These are phyloP conservation scores for Drosophila quadrilineata DNA, from an alignment of 1,140 invertebrate genomes.

Conservation along the genomic window DNA sequence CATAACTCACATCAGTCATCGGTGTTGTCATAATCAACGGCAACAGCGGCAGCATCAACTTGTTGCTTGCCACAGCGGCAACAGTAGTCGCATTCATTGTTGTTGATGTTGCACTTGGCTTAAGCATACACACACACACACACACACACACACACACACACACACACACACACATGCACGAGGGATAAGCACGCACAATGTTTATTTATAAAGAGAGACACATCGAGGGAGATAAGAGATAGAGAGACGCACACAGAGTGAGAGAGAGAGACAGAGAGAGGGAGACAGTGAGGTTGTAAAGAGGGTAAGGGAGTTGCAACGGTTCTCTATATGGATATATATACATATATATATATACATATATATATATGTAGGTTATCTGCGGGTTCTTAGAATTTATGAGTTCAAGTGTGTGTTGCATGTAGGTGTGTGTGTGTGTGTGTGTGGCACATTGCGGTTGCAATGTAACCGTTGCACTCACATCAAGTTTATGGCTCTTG, in stretches of 20 bases:
- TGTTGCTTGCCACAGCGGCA: conserved; percentile 35
- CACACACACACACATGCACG: background rate
- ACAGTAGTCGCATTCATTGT: conserved; percentile 25
- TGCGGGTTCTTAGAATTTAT: conserved; percentile 74
- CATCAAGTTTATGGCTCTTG: conserved; percentile 61
- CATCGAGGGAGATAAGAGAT: too few relatives aligned
- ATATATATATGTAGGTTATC: conserved; percentile 73
- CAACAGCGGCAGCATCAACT: conserved; percentile 47
- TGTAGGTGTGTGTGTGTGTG: too few relatives aligned
- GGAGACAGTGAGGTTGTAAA: background rate
- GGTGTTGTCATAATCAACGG: conserved; percentile 63
- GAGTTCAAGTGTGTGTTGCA: conserved; percentile 77
- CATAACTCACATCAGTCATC: conserved; percentile 44
- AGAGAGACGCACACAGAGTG: background rate
- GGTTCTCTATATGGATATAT: conserved; percentile 4
- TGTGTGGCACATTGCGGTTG: conserved; percentile 59
- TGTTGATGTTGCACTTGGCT: conserved; percentile 58
- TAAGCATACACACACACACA: conserved; percentile 39
- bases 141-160: conserved; percentile 10
- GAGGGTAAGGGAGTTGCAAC: background rate
- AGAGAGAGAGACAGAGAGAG: background rate
- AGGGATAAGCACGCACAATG: conserved; percentile 54
- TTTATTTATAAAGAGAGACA: conserved; percentile 60
- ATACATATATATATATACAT: too few relatives aligned
- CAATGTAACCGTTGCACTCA: conserved; percentile 54